Base-by-base conservation (phyloP, 2,888 invertebrate genomes). In the Argyra leucocephala region DNA sequence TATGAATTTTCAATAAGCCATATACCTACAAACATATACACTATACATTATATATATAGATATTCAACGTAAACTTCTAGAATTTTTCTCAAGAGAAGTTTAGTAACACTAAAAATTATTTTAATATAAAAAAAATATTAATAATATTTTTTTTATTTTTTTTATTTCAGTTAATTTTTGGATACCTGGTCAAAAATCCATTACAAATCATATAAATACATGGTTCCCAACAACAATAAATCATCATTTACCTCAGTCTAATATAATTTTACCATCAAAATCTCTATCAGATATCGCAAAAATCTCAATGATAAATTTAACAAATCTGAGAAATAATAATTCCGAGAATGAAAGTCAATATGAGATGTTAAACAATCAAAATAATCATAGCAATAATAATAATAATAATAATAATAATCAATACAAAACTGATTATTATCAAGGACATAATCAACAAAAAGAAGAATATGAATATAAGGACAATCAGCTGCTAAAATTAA, bases 401-500 rank as follows among this genome's bases (percentile, higher is more conserved):
- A 9, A 48, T 18, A 18, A 48, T 48, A 15, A 48, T 18, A 48
- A 48, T 48, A 15, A n/a, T 48, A 5, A 48, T 48, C n/a, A n/a
- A n/a, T n/a, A n/a, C n/a, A n/a, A n/a, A n/a, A n/a, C n/a, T n/a
- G n/a, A n/a, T n/a, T n/a, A n/a, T n/a, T n/a, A n/a, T n/a, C 48
- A 48, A 48, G 48, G 48, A 48, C 48, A 48, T 1, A 48, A 18
- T 48, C 59, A 59, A 18, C 22, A 57, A 57, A 1, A 57, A 1
- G 10, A 22, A 22, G 23, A 59, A 23, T 23, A 23, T 59, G 18
- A 59, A 59, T 23, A 23, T 23, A 22, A 57, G 6, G 59, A 59
- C 66, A 67, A 67, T 64, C 69, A 68, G 57, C 65, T 65, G 66
- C 22, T 64, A 10, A 64, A 67, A 63, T 66, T 66, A 66, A 60